A percentile compares a stretch with the other conserved stretches of the same genome.
phyloP scores from a whole-genome alignment of 2,888 invertebrate species.

The Lagria hirta region DNA sequence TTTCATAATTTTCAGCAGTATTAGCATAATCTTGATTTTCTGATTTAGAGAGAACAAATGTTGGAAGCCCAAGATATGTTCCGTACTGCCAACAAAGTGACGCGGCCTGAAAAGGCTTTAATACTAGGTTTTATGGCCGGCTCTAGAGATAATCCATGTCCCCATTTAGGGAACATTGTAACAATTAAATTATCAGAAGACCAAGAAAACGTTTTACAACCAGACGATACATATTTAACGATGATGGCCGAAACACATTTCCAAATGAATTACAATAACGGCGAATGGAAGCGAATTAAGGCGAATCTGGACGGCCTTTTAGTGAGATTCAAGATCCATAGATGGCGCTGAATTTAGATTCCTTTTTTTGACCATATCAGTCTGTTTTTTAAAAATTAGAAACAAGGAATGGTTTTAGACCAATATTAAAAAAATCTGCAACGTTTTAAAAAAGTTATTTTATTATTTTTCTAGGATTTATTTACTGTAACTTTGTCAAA shows the following conservation, averaged over 20 bases:
- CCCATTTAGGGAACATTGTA: constrained; percentile 94
- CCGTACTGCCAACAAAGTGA: constrained; percentile 91
- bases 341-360: too few relatives aligned
- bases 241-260: constrained; percentile 93
- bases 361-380: too few relatives aligned
- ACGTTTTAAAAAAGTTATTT: too few relatives aligned
- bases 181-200: constrained; percentile 94
- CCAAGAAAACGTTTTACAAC: constrained; percentile 82
- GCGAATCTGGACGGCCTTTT: too few relatives aligned
- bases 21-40: too few relatives aligned
- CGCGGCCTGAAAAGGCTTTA: constrained; percentile 93
- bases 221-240: constrained; percentile 77
- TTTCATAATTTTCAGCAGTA: too few relatives aligned
- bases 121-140: constrained; percentile 99
- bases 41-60: constrained; percentile 96
- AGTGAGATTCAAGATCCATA: too few relatives aligned
- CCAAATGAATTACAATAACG: constrained; percentile 98
- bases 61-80: constrained; percentile 98
- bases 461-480: too few relatives aligned
- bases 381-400: too few relatives aligned
- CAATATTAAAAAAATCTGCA: too few relatives aligned
- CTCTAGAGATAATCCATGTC: constrained; percentile 95
- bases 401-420: too few relatives aligned
- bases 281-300: constrained; percentile 96
- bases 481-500: too few relatives aligned